Percentiles rank a stretch among this genome's conserved stretches.
phyloP scores from a whole-genome alignment of 2,113 vertebrate genomes.

The Oncorhynchus tshawytscha region DNA sequence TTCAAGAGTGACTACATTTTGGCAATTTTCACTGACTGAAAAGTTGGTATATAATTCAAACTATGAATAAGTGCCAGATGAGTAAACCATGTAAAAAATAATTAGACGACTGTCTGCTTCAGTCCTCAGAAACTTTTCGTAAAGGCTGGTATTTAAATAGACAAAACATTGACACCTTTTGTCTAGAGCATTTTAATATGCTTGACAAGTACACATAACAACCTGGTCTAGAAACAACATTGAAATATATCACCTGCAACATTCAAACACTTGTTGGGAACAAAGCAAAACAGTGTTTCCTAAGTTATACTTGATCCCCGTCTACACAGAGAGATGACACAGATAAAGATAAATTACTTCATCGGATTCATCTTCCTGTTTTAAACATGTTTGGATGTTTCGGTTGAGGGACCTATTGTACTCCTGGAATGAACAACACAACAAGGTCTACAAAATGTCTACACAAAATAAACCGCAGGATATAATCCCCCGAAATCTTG shows the following conservation, averaged over 20 bases:
- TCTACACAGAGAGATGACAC: slow-evolving; percentile 37
- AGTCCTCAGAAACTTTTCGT: no score
- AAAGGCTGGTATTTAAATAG: background rate
- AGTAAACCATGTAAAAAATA: no score
- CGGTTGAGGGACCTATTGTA: slow-evolving; percentile 19
- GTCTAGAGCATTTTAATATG: background rate
- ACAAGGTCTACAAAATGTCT: slow-evolving; percentile 40
- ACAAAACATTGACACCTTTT: background rate
- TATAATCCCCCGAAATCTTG: slow-evolving; percentile 48
- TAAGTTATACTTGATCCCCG: slow-evolving; percentile 22
- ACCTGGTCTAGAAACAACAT: slow-evolving; percentile 18
- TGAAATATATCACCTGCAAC: background rate
- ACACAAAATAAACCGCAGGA: slow-evolving; percentile 41
- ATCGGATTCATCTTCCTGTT: slow-evolving; percentile 40
- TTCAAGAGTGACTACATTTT: no score
- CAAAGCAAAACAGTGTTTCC: slow-evolving; percentile 45
- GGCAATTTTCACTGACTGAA: no score
- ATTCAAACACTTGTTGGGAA: slow-evolving; percentile 30
- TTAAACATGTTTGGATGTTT: slow-evolving; percentile 37
- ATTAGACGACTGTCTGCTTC: no score
- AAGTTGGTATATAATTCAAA: no score
- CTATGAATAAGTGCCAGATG: no score
- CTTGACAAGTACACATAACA: slow-evolving; percentile 22
- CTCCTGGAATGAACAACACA: slow-evolving; percentile 43
- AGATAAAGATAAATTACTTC: slow-evolving; percentile 38